These are phyloP conservation scores for Pantala flavescens DNA, from an alignment of 1,140 invertebrate genomes.

Conservation along the genomic window DNA sequence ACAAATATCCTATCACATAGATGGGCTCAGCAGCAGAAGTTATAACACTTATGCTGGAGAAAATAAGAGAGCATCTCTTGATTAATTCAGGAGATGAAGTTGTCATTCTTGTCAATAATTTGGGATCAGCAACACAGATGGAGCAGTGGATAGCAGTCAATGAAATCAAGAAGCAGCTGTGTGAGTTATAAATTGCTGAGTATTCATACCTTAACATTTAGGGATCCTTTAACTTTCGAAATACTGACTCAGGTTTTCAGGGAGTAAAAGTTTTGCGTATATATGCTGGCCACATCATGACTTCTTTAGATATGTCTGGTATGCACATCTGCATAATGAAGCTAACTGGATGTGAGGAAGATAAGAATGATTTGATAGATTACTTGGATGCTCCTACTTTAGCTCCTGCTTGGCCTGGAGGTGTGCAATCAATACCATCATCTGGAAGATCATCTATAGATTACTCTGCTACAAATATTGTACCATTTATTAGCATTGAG, in stretches of 20 bases:
- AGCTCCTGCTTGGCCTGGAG: conserved; percentile 49
- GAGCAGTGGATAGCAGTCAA: conserved; percentile 65
- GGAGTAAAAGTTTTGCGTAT: conserved; percentile 47
- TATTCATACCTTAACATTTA: conserved; percentile 13
- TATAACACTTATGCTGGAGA: conserved; percentile 37
- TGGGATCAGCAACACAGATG: conserved; percentile 63
- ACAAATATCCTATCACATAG: conserved; percentile 25
- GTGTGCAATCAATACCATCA: conserved; percentile 18
- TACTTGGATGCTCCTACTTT: conserved; percentile 47
- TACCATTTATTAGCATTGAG: background rate
- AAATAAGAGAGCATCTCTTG: conserved; percentile 41
- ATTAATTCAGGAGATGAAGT: conserved; percentile 44
- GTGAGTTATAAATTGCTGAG: conserved; percentile 32
- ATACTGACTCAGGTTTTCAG: conserved; percentile 31
- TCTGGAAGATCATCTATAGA: conserved; percentile 13
- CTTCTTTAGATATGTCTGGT: conserved; percentile 71
- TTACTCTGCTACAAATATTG: background rate
- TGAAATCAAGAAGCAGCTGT: conserved; percentile 52
- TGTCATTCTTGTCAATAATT: conserved; percentile 65
- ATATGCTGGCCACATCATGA: conserved; percentile 62
- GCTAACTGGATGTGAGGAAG: conserved; percentile 36
- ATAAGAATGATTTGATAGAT: conserved; percentile 35
- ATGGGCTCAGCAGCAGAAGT: conserved; percentile 34
- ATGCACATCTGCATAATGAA: conserved; percentile 62
- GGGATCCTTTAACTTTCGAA: background rate